Base-by-base conservation (phyloP, 30 jellyfish, hydroid and myxozoan genomes). In the Morbakka virulenta region DNA sequence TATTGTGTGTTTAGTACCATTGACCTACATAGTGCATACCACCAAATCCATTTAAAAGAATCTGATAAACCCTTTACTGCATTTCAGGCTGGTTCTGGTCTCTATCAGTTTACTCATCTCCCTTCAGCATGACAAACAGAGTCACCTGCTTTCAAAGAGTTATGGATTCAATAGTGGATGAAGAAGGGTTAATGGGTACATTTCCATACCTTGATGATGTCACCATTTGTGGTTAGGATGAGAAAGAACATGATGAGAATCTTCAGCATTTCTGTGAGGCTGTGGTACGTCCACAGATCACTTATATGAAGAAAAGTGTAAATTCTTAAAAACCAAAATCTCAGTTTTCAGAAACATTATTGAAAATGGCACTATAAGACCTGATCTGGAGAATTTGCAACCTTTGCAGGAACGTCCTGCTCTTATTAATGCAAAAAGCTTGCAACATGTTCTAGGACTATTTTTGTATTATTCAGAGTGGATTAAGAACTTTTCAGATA, bases 211-310 rank as follows among this genome's bases (percentile, higher is more conserved):
- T 73, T 2, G 89, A 82, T 75, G 41, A 82, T 73, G 17, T 84
- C 6, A 74, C 91, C 34, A 32, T 81, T 17, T 81, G 94, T 61
- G 93, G 93, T 49, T 52, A 48, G 32, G 23, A 63, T 72, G 73
- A 81, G 52, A 23, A 25, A 1, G 94, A 78, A 11, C 96, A 85
- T 52, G 95, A 85, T 41, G 86, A 28, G 48, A 85, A 85, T 62
- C 94, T 85, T 23, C 51, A 50, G 25, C 29, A 67, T 25, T 87
- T 87, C 51, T 67, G 65, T n/a, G 77, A 57, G 25, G 96, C 95
- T 1, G 89, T 85, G 20, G 57, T 33, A n/a, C 32, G 66, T 12
- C 20, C 63, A 28, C 35, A 68, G 47, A 28, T 86, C 62, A 79
- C 94, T 26, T 70, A 35, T 61, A 79, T 51, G 61, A 70, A 28